Evolutionary conservation across 2,113 vertebrate genomes (phyloP), one percentile per base, ranked within the genome.

Genomic region (Pachyramphus minor): DNA sequence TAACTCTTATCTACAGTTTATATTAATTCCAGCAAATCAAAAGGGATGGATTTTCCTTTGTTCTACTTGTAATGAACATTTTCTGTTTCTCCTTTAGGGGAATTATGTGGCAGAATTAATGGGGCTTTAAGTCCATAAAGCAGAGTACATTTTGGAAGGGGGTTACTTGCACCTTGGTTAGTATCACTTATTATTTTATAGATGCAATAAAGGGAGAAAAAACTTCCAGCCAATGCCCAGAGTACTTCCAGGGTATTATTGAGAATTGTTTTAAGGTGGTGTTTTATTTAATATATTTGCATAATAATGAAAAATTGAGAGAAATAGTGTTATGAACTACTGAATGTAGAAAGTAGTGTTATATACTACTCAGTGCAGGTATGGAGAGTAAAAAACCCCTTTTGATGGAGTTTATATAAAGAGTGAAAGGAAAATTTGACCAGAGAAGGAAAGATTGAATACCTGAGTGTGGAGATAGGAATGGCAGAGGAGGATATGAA

Each of bases 21-120:
- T 71, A 44, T 84, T 95, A 50, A 37, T 86, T 89, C 47, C 83
- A 10, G 19, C 28, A 75, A 84, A 92, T 89, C 42, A 59, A 86
- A 95, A 93, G 30, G 4, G 1, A 73, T 94, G 63, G 42, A 35
- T 84, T 92, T 93, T 74, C 56, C 59, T 88, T 75, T 74, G 42
- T 89, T 92, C 82, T 90, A 25, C 59, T 50, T 50, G 42, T 73
- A 94, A 90, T 77, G 68, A 95, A 86, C 44, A 50, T 62, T 90
- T 95, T 93, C 59, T 59, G 19, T 49, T 93, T 89, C 76, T 90
- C 79, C 86, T 93, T 77, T 2, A 0, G 83, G 63, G 63, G 59
- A 92, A 92, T 93, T 74, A 71, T 71, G 68, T 33, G 22, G 35
- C 53, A 71, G 94, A 94, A 88, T 93, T 95, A 93, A 95, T 77